Conservation (phyloP, 2,113 vertebrate genomes). For the Melanerpes aurifrons region DNA sequence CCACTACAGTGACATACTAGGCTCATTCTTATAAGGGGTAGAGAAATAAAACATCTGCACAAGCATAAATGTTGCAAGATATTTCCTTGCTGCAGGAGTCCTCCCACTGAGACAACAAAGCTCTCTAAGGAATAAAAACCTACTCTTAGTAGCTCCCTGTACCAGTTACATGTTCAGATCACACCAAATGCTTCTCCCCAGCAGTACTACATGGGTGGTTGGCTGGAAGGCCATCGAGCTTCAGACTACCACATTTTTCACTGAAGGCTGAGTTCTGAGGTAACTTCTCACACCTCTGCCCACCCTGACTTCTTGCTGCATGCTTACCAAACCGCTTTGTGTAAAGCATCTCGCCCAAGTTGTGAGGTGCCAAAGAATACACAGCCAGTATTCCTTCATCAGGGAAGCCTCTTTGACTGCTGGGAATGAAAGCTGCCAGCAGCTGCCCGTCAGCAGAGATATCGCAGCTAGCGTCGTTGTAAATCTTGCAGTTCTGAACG, state of each 20-base stretch:
- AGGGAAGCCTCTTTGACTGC: constrained; percentile 95
- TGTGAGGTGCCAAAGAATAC: constrained; percentile 97
- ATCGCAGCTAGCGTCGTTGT: constrained; percentile 98
- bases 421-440: constrained; percentile 96
- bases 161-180: not conserved
- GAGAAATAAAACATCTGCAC: not conserved
- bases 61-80: not conserved
- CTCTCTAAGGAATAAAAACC: not conserved
- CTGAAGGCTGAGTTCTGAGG: not conserved
- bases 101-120: not conserved
- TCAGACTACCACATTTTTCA: not conserved
- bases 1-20: not conserved
- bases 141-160: not conserved
- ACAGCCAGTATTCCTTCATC: constrained; percentile 97
- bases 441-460: constrained; percentile 97
- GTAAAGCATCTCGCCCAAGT: constrained; percentile 99
- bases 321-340: constrained; percentile 94
- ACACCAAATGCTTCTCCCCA: not conserved
- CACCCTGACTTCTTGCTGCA: constrained; percentile 27
- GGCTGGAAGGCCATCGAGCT: not conserved
- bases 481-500: constrained; percentile 99
- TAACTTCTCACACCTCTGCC: not conserved
- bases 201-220: not conserved
- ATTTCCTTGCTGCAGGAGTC: not conserved
- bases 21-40: not conserved